Conservation (phyloP, 2,888 invertebrate species). For the Tenthredo distinguenda region DNA sequence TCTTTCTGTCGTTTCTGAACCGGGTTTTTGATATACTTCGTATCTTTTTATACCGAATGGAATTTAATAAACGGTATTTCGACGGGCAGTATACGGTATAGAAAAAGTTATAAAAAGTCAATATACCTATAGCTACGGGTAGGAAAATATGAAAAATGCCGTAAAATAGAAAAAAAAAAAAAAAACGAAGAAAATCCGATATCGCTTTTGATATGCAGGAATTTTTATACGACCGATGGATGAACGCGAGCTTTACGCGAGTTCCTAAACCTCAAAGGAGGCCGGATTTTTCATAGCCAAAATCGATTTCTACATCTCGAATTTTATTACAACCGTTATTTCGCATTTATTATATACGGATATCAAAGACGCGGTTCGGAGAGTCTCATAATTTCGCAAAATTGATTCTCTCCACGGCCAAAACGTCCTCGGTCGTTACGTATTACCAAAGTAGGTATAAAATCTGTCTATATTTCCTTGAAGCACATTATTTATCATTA, state of each 20-base stretch:
- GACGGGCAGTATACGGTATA: not conserved
- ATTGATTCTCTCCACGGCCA: not conserved
- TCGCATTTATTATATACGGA: not conserved
- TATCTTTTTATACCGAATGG: not conserved
- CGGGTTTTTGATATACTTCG: not conserved
- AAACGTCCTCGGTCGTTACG: not conserved
- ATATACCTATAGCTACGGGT: not conserved
- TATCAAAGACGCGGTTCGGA: not conserved
- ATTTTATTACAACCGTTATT: not conserved
- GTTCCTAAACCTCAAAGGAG: not conserved
- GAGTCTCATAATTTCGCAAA: not conserved
- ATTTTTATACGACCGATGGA: conserved; percentile 3
- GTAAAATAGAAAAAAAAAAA: not conserved
- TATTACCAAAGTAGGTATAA: not conserved
- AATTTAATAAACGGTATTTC: conserved; percentile 1
- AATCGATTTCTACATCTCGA: conserved; percentile 33
- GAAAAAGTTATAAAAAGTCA: not conserved
- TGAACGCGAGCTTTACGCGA: not conserved
- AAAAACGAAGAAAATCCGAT: not conserved
- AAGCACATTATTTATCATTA: not conserved
- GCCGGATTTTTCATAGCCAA: not conserved
- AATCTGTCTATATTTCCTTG: not conserved
- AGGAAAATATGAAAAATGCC: not conserved
- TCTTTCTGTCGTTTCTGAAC: not conserved
- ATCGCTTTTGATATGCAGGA: conserved; percentile 27